A percentile compares a stretch with the other conserved stretches of the same genome.
Conservation (phyloP, 2,797 vertebrate species). For the Rhadinocentrus ornatus region DNA sequence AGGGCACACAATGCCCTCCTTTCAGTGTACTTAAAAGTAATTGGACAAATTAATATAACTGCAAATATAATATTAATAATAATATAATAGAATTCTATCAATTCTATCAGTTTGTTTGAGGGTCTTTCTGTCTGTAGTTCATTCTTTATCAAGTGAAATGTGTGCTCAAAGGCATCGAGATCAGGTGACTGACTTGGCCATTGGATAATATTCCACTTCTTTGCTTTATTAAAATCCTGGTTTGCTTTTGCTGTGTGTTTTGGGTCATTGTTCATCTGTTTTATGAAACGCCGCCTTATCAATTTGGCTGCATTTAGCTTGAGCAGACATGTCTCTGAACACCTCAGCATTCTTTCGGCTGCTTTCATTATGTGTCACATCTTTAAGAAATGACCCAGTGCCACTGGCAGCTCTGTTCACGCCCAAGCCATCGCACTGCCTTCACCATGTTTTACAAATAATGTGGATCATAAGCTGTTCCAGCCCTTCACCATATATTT, state of each 20-base stretch:
- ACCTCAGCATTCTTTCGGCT: neutral
- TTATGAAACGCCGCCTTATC: neutral
- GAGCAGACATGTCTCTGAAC: too few relatives aligned
- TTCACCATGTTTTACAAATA: too few relatives aligned
- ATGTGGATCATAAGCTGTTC: neutral
- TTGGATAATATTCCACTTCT: neutral
- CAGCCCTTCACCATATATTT: neutral
- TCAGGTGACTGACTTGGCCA: neutral
- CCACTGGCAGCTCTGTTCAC: neutral
- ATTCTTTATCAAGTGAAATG: neutral
- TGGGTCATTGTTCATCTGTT: neutral
- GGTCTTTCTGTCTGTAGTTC: neutral
- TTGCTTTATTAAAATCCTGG: neutral
- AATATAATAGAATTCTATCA: too few relatives aligned
- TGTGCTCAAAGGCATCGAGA: neutral
- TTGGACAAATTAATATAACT: neutral
- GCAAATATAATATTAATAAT: too few relatives aligned
- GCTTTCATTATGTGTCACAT: neutral
- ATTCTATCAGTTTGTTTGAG: neutral
- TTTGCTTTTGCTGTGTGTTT: neutral
- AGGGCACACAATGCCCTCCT: neutral
- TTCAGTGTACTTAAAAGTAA: neutral
- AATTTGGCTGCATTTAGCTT: neutral
- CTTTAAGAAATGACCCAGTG: neutral
- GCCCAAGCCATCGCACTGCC: neutral